A percentile compares a stretch with the other conserved stretches of the same genome.
Conservation (phyloP, 1,140 invertebrate species). For the Atta texana region DNA sequence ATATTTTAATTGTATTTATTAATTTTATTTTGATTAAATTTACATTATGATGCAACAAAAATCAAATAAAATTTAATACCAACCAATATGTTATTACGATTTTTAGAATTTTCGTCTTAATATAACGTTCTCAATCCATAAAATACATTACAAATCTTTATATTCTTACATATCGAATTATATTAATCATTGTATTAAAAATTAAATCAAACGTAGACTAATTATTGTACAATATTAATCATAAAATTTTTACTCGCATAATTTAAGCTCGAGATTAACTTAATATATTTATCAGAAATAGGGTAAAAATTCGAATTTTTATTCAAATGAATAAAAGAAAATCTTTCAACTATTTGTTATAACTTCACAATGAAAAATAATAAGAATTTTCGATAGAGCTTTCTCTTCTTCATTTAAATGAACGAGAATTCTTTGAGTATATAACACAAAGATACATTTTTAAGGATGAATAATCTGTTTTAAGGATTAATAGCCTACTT, state of each 20-base stretch:
- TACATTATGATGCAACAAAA: background rate
- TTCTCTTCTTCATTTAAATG: slow-evolving; percentile 2
- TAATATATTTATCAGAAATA: background rate
- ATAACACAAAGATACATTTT: background rate
- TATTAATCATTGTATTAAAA: background rate
- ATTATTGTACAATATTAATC: slow-evolving; percentile 5
- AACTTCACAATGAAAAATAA: slow-evolving; percentile 28
- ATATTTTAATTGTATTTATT: background rate
- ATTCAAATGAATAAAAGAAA: slow-evolving; percentile 6
- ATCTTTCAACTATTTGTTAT: background rate
- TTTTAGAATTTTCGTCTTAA: background rate
- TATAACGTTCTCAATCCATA: background rate
- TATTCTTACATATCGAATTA: background rate
- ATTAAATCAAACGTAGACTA: background rate
- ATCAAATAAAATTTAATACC: background rate
- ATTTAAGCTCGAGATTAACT: background rate
- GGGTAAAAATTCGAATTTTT: background rate
- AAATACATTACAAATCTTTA: background rate
- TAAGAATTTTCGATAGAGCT: background rate
- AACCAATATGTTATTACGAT: no score
- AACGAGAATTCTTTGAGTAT: background rate
- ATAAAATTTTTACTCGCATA: background rate
- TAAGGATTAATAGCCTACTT: background rate
- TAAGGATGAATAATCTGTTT: background rate
- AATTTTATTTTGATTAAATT: slow-evolving; percentile 1